Evolutionary conservation across 2,113 vertebrate genomes (phyloP), one percentile per base, ranked within the genome.

Genomic region (Reinhardtius hippoglossoides): DNA sequence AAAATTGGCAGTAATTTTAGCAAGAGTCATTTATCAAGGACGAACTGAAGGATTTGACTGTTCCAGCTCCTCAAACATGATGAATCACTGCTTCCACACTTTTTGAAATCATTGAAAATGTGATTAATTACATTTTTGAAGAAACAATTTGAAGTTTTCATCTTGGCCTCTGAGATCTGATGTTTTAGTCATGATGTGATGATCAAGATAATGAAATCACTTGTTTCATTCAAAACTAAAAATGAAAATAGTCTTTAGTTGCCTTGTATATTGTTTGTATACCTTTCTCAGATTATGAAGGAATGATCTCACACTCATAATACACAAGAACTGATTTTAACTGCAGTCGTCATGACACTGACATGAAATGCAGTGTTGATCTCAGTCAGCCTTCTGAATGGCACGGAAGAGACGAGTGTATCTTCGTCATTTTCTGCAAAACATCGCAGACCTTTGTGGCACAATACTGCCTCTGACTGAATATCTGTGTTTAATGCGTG

Each of bases 341-440:
- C 35, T 37, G 35, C 35, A 37, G 35, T 37, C 6, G 31, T 31
- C 31, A 31, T 31, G 5, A 31, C 31, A 31, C 31, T 31, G 6
- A 31, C 31, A 31, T 27, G 4, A 27, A 9, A 37, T 12, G 37
- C 37, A 62, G 42, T 4, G 23, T 67, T 76, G 78, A 72, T 60
- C 74, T 85, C 68, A 42, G 64, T 50, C 74, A 70, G 66, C 20
- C 48, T 65, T 75, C 56, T 20, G 4, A 82, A 56, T 60, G 62
- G 69, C 64, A 81, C 64, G 37, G 75, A n/a, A 46, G 67, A 37
- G 74, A 79, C 37, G 58, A 67, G 46, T 76, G 86, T 85, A 83
- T 88, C 90, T 78, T 83, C 89, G 90, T 81, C 26, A 76, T 89
- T 74, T 68, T 55, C 68, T 31, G 57, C 10, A 21, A 48, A 79